A percentile compares a stretch with the other conserved stretches of the same genome.
Conservation (phyloP, 2,113 vertebrate species). For the Festucalex cinctus region DNA sequence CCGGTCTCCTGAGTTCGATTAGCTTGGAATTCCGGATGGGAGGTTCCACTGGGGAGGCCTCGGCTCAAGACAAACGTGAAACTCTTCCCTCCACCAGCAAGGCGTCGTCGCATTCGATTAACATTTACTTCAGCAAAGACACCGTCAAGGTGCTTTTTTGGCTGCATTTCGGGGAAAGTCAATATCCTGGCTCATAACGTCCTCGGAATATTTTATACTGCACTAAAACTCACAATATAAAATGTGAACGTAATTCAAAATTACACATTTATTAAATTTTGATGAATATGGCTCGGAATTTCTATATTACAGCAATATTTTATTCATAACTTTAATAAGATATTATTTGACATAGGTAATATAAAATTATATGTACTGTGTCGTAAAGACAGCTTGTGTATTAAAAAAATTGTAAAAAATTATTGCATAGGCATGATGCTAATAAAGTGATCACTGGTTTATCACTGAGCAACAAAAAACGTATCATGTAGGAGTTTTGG, state of each 20-base stretch:
- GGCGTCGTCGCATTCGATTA: conserved; percentile 9
- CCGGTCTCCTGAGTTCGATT: conserved; percentile 66
- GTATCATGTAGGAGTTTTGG: no score
- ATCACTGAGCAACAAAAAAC: no score
- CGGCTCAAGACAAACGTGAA: conserved; percentile 30
- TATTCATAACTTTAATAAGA: neutral
- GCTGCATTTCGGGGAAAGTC: conserved; percentile 24
- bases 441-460: no score
- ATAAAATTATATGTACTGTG: no score
- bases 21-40: conserved; percentile 63
- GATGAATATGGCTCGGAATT: no score
- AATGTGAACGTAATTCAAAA: neutral
- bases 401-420: no score
- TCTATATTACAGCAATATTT: no score
- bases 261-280: neutral
- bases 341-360: neutral
- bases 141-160: conserved; percentile 36
- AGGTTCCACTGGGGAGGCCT: conserved; percentile 43
- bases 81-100: neutral
- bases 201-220: conserved; percentile 30
- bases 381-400: no score
- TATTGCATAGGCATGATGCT: no score
- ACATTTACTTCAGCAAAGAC: conserved; percentile 33
- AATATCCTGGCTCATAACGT: conserved; percentile 5
- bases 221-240: conserved; percentile 3